Evolutionary conservation across 2,888 invertebrate species (phyloP), one percentile per base, ranked within the genome.

Genomic region (Mimachlamys varia): DNA sequence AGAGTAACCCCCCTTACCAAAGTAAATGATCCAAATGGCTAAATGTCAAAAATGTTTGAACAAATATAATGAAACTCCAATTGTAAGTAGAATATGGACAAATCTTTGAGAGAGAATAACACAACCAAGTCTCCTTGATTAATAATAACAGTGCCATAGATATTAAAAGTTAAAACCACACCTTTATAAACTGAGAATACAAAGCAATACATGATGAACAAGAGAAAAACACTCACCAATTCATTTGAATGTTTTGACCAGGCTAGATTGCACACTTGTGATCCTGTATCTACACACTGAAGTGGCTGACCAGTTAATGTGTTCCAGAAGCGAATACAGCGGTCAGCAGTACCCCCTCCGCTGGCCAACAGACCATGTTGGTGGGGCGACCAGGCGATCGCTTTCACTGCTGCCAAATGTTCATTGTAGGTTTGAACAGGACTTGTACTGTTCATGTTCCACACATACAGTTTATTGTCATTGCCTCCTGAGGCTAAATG

Each of bases 191-290:
- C 44, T 5, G 44, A 7, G 44, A 44, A 44, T 7, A 53, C 3
- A 53, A 53, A 53, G 19, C 17, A 53, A 53, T 53, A 15, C 7
- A 50, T 50, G 19, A 1, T 13, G 13, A 17, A 1, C 17, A 17
- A 62, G 62, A n/a, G 22, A 2, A 62, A 62, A 87, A 89, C 50
- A 95, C 97, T 96, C 91, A 99, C 99, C 96, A 99, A 97, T 97
- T 99, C 99, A 92, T 99, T 99, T 92, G 99, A 99, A 97, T 99
- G 99, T 96, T 99, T 99, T 49, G 99, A 99, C 99, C 99, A 99
- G 87, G 99, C 99, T 94, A 99, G 97, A 97, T 99, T 99, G 97
- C 99, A 99, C 58, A 99, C 99, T 97, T 99, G 99, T 0, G 99
- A 99, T 22, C 99, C 99, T 17, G 99, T 99, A 96, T 99, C 99